Evolutionary conservation across 2,888 invertebrate species (phyloP), one percentile per base, ranked within the genome.

Genomic region (Cacoxenus indagator): DNA sequence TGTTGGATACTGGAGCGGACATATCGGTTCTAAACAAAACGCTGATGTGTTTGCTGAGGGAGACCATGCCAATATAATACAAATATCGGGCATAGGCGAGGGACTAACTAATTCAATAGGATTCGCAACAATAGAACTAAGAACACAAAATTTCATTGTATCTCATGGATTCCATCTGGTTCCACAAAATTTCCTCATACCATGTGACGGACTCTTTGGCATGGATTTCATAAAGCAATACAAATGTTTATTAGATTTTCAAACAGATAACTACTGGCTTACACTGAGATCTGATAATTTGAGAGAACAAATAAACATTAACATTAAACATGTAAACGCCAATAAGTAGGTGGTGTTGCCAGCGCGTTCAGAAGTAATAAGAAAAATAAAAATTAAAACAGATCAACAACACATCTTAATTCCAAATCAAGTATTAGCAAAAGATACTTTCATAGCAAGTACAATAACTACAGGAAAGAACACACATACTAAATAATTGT

Each of bases 211-310:
- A 43, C 37, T 55, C 29, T 29, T 65, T 31, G 61, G 51, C 22
- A 67, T 67, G 19, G 51, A 67, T 19, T 67, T 64, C 22, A 27
- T 45, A 27, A 64, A 64, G 64, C 19, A 67, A 22, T 67, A 55
- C 27, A 67, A 67, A 55, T 67, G 55, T 17, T 45, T 64, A 64
- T 55, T 64, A 55, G 64, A 67, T 55, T 67, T 55, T 29, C 51
- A 29, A 27, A 17, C 59, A 22, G 17, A n/a, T 24, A 9, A 61
- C 26, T 22, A 67, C 31, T 62, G 22, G 11, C 24, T 51, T 22
- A 51, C 22, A 22, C 54, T 67, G 61, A 37, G 54, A 0, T 61
- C 54, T 4, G 62, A 64, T 54, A 54, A 67, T 27, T 55, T 62
- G 26, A 67, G 54, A 11, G 43, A 64, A 45, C 64, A 37, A 14